These are phyloP conservation scores for Thyatira batis DNA, from an alignment of 2,888 invertebrate species.

Conservation along the genomic window DNA sequence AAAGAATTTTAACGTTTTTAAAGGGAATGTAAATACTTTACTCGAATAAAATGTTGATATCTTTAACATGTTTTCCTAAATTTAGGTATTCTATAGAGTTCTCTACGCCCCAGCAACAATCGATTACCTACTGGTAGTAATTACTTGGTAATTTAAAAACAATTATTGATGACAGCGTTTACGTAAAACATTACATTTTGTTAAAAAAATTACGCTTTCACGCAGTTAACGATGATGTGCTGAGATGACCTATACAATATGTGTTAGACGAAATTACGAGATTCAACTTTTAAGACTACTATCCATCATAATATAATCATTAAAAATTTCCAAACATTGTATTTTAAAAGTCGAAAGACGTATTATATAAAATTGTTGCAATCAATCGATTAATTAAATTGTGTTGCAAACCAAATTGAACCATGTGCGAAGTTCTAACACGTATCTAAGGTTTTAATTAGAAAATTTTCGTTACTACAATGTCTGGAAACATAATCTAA, in stretches of 20 bases:
- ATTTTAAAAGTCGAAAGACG: too few relatives aligned
- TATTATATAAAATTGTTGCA: background rate
- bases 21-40: conserved; percentile 34
- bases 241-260: background rate
- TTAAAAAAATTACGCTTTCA: background rate
- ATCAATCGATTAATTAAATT: background rate
- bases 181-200: background rate
- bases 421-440: too few relatives aligned
- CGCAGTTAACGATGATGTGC: background rate
- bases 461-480: background rate
- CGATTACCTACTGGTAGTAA: background rate
- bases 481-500: background rate
- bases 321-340: too few relatives aligned
- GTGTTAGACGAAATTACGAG: too few relatives aligned
- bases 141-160: background rate
- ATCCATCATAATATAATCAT: too few relatives aligned
- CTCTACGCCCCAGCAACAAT: background rate
- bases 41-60: conserved; percentile 45
- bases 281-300: too few relatives aligned
- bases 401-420: too few relatives aligned
- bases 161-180: background rate
- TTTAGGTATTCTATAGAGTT: background rate
- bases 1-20: conserved; percentile 23
- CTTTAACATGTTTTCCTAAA: conserved; percentile 44
- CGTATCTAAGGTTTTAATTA: too few relatives aligned